Evolutionary conservation across 2,113 vertebrate species (phyloP).

Genomic region (Phodopus roborovskii): DNA sequence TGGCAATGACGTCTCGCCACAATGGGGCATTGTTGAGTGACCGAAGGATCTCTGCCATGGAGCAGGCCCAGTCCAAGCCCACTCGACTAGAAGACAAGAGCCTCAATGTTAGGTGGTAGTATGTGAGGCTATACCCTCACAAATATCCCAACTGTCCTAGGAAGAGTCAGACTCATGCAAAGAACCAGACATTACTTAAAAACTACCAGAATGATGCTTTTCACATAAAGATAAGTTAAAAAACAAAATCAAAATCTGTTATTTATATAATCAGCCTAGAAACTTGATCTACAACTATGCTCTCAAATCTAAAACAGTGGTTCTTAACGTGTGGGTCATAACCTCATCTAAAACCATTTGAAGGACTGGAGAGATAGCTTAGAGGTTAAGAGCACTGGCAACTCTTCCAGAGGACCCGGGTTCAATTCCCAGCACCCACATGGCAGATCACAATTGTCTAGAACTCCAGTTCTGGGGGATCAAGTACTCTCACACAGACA

Average conservation of each 20-base stretch:
- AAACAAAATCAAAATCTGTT: neutral
- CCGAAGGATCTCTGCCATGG: conserved; percentile 95
- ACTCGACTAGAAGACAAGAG: conserved; percentile 89
- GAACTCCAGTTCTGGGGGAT: neutral
- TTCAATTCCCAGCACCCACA: neutral
- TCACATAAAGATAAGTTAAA: neutral
- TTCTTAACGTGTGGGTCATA: neutral
- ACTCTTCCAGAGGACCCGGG: neutral
- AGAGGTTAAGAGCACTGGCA: neutral
- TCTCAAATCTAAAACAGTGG: neutral
- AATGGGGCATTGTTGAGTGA: conserved; percentile 91
- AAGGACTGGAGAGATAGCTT: neutral
- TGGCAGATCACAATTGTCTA: neutral
- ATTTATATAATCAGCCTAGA: neutral
- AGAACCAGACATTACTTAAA: neutral
- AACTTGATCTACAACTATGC: neutral
- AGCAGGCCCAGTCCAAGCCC: conserved; percentile 97
- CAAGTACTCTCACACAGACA: neutral
- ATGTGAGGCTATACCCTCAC: neutral
- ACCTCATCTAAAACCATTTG: neutral
- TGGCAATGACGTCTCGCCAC: conserved; percentile 92
- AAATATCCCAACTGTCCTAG: neutral
- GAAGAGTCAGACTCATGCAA: neutral
- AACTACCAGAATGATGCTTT: conserved; percentile 42
- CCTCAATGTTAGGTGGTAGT: neutral